These are phyloP conservation scores for Tetramorium alpestre DNA, from an alignment of 1,140 invertebrate genomes.

Conservation along the genomic window DNA sequence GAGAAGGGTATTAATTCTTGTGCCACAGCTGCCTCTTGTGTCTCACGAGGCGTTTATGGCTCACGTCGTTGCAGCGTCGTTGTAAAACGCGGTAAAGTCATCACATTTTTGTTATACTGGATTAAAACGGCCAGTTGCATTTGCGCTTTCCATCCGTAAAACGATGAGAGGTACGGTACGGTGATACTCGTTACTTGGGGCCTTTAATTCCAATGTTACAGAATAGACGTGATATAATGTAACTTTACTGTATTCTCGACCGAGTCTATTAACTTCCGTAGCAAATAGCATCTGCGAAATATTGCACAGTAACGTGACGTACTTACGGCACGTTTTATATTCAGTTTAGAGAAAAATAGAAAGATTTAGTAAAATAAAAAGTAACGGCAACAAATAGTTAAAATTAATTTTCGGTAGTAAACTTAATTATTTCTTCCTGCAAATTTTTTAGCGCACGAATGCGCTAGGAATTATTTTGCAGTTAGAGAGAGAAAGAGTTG, in stretches of 20 bases:
- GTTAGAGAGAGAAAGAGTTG: not conserved
- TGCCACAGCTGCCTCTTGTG: not conserved
- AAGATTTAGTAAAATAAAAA: not conserved
- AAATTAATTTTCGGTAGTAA: not conserved
- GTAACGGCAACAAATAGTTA: not conserved
- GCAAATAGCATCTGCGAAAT: not conserved
- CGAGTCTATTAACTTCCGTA: not conserved
- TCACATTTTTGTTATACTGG: conserved; percentile 18
- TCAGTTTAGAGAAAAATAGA: not conserved
- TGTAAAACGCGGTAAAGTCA: conserved; percentile 16
- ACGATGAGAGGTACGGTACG: not conserved
- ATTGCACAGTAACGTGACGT: not conserved
- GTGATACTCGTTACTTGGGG: not conserved
- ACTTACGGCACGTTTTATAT: not conserved
- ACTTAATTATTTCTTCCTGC: not conserved
- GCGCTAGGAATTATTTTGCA: not conserved
- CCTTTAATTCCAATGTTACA: not conserved
- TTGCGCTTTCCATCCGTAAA: not conserved
- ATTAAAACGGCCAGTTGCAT: not conserved
- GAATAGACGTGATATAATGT: not conserved
- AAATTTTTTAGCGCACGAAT: not conserved
- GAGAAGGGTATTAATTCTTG: not conserved
- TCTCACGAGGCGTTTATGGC: conserved; percentile 19
- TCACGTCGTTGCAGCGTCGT: not conserved
- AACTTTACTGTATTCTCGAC: not conserved